Percentiles rank a stretch among this genome's conserved stretches.
phyloP scores from a whole-genome alignment of 2,888 invertebrate genomes.

The Unio delphinus region DNA sequence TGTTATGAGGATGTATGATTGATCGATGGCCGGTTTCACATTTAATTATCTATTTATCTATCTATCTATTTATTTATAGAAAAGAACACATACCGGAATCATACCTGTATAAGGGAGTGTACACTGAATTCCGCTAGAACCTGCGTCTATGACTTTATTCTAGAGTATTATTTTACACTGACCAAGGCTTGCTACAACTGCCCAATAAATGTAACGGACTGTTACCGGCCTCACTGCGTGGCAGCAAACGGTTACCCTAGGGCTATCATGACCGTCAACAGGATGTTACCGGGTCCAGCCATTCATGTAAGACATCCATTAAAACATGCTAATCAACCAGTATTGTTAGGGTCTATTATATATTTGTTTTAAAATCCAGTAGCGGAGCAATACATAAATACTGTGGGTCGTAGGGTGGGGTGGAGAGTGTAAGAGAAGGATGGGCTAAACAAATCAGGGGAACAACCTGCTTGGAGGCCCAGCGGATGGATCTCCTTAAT shows the following conservation, averaged over 20 bases:
- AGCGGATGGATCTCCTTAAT: too few species aligned
- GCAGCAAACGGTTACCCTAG: slow-evolving; percentile 86
- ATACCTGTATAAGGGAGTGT: slow-evolving; percentile 81
- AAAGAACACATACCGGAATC: slow-evolving; percentile 51
- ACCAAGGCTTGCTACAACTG: slow-evolving; percentile 92
- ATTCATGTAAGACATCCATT: slow-evolving; percentile 71
- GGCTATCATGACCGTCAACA: slow-evolving; percentile 82
- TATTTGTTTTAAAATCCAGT: too few species aligned
- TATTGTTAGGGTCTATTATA: too few species aligned
- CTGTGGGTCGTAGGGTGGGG: too few species aligned
- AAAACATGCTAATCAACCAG: too few species aligned
- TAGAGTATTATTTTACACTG: slow-evolving; percentile 87
- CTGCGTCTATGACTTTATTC: slow-evolving; percentile 81
- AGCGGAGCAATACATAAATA: too few species aligned
- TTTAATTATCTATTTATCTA: too few species aligned
- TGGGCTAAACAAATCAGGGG: too few species aligned
- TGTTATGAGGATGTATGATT: too few species aligned
- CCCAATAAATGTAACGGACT: slow-evolving; percentile 83
- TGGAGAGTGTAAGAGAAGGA: too few species aligned
- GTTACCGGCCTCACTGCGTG: slow-evolving; percentile 85
- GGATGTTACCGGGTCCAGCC: slow-evolving; percentile 89
- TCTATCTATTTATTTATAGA: slow-evolving; percentile 7
- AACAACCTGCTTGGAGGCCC: too few species aligned
- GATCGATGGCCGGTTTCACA: too few species aligned
- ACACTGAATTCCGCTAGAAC: slow-evolving; percentile 76